Percentiles rank a stretch among this genome's conserved stretches.
Conservation (phyloP, 2,888 invertebrate species). For the Rhagonycha fulva region DNA sequence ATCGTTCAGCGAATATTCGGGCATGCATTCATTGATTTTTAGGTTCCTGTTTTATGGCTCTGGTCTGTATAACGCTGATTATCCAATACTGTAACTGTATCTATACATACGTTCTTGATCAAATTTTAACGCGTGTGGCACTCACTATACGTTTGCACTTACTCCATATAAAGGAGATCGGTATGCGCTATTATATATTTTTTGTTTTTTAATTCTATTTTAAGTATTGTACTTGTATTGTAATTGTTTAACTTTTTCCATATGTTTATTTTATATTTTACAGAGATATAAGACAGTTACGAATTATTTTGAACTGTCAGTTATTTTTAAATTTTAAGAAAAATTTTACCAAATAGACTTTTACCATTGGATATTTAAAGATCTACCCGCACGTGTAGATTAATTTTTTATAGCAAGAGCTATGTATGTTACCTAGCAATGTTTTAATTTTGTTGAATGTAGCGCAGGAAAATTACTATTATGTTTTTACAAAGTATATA, state of each 20-base stretch:
- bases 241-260: not conserved
- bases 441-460: not conserved
- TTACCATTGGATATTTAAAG: not conserved
- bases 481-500: constrained; percentile 2
- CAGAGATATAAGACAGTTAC: not conserved
- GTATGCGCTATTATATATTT: not conserved
- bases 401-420: not conserved
- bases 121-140: not conserved
- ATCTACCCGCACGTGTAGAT: not conserved
- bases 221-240: not conserved
- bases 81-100: not conserved
- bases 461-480: not conserved
- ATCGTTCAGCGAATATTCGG: too few relatives aligned
- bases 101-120: not conserved
- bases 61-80: not conserved
- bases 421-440: not conserved
- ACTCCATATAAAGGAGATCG: not conserved
- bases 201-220: not conserved
- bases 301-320: not conserved
- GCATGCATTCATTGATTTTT: not conserved
- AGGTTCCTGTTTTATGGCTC: not conserved
- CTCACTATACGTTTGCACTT: not conserved
- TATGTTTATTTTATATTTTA: not conserved
- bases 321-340: not conserved
- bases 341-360: not conserved